Base-by-base conservation (phyloP, 2,797 vertebrate species). In the Sebastes goodei region DNA sequence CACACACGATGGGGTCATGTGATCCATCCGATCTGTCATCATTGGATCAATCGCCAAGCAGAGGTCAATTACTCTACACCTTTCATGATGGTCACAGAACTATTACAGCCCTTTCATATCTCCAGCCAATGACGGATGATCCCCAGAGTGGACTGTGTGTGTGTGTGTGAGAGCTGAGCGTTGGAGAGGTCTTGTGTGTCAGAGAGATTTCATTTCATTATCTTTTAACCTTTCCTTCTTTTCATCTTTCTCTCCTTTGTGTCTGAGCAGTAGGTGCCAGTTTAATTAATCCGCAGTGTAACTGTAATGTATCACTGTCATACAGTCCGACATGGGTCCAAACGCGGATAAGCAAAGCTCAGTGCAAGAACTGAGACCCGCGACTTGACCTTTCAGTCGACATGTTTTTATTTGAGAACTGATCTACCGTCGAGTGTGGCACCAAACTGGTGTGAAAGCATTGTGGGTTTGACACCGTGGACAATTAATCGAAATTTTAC, bases 41-140 rank as follows among this genome's bases (percentile, higher is more conserved):
- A 63, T 20, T 9, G 52, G 81, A 88, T 89, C 80, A 74, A 86
- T 88, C 23, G n/a, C 21, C 64, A 33, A 20, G 42, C 59, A 61
- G 70, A 85, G 86, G 82, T 89, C 87, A 88, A 71, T 89, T 86
- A 81, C 69, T 67, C 68, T 2, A 52, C 76, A 82, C 59, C 56
- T 79, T 74, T 77, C 79, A 74, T 78, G 72, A 84, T 80, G 79
- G 72, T 72, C 71, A 73, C 49, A 83, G 65, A 81, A 72, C 62
- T 68, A 72, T 85, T 83, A 65, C 27, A 71, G 38, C 57, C 32
- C 72, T 38, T 72, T 72, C 63, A 82, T 81, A 73, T 82, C 78
- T 83, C 2, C 62, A 67, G 59, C 71, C 76, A 63, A 32, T 84
- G 86, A 82, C 20, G 35, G 74, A 78, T 79, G 66, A 67, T 71